Percentiles rank a stretch among this genome's conserved stretches.
These are phyloP conservation scores for Hyles vespertilio DNA, from an alignment of 1,140 invertebrate genomes.

Conservation along the genomic window DNA sequence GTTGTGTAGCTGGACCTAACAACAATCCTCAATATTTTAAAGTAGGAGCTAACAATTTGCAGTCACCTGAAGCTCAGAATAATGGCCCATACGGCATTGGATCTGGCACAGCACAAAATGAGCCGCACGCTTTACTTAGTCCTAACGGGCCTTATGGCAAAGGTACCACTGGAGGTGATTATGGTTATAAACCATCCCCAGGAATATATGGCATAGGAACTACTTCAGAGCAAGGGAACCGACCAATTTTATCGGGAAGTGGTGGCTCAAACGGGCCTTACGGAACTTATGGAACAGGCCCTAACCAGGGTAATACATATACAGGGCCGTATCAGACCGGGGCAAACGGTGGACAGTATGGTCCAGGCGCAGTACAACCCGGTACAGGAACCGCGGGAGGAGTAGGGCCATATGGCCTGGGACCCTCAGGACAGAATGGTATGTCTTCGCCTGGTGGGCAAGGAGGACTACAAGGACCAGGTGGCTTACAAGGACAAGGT, in stretches of 20 bases:
- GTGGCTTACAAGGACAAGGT: conserved; percentile 1
- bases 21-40: conserved; percentile 14
- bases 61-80: background rate
- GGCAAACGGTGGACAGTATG: conserved; percentile 4
- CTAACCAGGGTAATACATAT: conserved; percentile 6
- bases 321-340: background rate
- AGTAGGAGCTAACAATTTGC: background rate
- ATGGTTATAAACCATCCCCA: conserved; percentile 4
- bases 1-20: conserved; percentile 29
- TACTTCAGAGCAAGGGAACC: no score
- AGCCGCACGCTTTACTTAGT: conserved; percentile 3
- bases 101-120: background rate
- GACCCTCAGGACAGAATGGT: conserved; percentile 2
- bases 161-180: conserved; percentile 6
- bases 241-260: no score
- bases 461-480: conserved; percentile 7
- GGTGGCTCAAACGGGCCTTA: background rate
- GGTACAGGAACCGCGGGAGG: background rate
- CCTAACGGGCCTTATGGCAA: background rate
- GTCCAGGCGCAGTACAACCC: background rate
- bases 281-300: conserved; percentile 8
- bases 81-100: conserved; percentile 9
- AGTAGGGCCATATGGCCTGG: background rate
- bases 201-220: background rate
- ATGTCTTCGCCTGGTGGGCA: background rate